Evolutionary conservation across 2,797 vertebrate genomes (phyloP).

Genomic region (Sternotherus odoratus): DNA sequence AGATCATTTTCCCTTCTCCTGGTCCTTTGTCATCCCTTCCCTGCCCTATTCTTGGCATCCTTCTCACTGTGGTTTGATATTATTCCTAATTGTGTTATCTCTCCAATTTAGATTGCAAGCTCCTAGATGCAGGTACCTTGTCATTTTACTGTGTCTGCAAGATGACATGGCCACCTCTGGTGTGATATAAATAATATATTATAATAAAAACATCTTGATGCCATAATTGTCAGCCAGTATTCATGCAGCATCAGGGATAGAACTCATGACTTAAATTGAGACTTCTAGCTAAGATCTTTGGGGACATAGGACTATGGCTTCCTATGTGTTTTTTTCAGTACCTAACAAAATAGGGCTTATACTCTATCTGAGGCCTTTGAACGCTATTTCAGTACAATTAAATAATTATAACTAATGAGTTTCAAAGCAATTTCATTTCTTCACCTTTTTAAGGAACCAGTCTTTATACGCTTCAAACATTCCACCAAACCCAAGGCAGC

Average conservation of each 20-base stretch:
- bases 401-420: not conserved
- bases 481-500: not conserved
- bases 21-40: not conserved
- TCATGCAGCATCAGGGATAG: not conserved
- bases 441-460: not conserved
- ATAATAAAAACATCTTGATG: not conserved
- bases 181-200: not conserved
- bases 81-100: not conserved
- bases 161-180: not conserved
- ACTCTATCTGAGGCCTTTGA: not conserved
- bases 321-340: not conserved
- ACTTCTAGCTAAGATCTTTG: accelerated
- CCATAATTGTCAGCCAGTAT: not conserved
- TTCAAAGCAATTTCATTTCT: not conserved
- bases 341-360: not conserved
- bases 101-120: not conserved
- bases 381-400: not conserved
- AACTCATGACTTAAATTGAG: not conserved
- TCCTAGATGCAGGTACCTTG: not conserved
- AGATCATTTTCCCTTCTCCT: not conserved
- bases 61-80: not conserved
- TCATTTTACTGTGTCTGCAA: not conserved
- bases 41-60: not conserved
- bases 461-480: not conserved
- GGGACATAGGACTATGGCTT: not conserved